Percentiles rank a stretch among this genome's conserved stretches.
Evolutionary conservation across 1,140 invertebrate species (phyloP).

Genomic region (Orchesella cincta): DNA sequence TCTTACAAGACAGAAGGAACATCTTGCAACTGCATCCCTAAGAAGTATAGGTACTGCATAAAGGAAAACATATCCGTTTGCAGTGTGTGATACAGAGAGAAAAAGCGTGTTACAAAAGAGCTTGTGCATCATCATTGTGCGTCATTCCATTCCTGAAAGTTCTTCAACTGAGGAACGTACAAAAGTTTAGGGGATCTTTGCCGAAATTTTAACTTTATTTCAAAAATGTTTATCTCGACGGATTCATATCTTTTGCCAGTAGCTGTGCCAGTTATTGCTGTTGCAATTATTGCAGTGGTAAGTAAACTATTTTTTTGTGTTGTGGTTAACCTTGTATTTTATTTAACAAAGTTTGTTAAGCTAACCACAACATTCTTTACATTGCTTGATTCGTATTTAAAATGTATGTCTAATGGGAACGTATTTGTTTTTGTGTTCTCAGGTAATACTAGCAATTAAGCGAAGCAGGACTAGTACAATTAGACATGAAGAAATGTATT

Average conservation of each 20-base stretch:
- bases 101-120: background rate
- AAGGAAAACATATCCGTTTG: background rate
- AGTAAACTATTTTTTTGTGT: background rate
- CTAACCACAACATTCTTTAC: too few species aligned
- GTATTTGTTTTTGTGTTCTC: background rate
- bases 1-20: too few species aligned
- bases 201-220: background rate
- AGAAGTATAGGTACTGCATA: background rate
- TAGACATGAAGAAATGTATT: slow-evolving; percentile 30
- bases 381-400: background rate
- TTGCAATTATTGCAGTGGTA: slow-evolving; percentile 34
- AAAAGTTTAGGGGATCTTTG: background rate
- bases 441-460: slow-evolving; percentile 22
- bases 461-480: background rate
- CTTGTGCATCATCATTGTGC: slow-evolving; percentile 1
- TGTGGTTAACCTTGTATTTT: too few species aligned
- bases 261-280: slow-evolving; percentile 7
- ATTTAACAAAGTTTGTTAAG: too few species aligned
- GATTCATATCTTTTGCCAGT: slow-evolving; percentile 13
- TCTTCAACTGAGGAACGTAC: background rate
- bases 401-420: background rate
- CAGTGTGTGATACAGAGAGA: background rate
- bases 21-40: too few species aligned
- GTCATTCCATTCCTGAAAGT: slow-evolving; percentile 12
- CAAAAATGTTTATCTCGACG: slow-evolving; percentile 15